Evolutionary conservation across 1,140 invertebrate species (phyloP), one percentile per base, ranked within the genome.

Genomic region (Papilio glaucus): DNA sequence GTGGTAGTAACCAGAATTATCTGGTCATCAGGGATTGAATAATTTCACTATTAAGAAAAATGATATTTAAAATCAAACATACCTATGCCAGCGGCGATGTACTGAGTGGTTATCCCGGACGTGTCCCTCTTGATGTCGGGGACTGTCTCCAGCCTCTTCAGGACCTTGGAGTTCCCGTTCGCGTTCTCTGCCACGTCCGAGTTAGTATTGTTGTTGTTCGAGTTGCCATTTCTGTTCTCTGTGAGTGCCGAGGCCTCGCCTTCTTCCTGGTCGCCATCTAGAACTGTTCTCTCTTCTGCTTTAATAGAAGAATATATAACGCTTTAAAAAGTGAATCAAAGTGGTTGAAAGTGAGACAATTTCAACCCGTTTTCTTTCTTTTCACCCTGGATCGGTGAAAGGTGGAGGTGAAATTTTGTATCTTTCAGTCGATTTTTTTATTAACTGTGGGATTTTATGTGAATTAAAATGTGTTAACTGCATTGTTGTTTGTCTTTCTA

Each of bases 71-170:
- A n/a, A 18, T 57, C 9, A 38, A 72, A 60, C 78, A 75, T 71
- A 88, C 90, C 90, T 65, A 91, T 89, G 0, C 89, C 89, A 61
- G 90, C 83, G 38, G 88, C 89, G 5, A 92, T 89, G 37, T 92
- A 92, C 71, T 92, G 90, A 0, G 89, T 90, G 1, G 86, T 92
- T 38, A 92, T 88, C 1, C 90, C 90, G 0, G 87, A 87, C 0
- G 87, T 90, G 13, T 92, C 90, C 67, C 86, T 75, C 72, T 92
- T 92, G 33, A 92, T 92, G 33, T 91, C 90, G 1, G 90, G 90
- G n/a, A 90, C 85, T 0, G 90, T 91, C 29, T 90, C 90, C 71
- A 89, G 69, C 0, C 90, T 71, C 67, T 80, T 72, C 10, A 92
- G 73, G 4, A 85, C 73, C 73, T 86, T 90, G 0, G 75, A 78